phyloP scores from a whole-genome alignment of 2,797 vertebrate genomes.

The Phalanger gymnotis region DNA sequence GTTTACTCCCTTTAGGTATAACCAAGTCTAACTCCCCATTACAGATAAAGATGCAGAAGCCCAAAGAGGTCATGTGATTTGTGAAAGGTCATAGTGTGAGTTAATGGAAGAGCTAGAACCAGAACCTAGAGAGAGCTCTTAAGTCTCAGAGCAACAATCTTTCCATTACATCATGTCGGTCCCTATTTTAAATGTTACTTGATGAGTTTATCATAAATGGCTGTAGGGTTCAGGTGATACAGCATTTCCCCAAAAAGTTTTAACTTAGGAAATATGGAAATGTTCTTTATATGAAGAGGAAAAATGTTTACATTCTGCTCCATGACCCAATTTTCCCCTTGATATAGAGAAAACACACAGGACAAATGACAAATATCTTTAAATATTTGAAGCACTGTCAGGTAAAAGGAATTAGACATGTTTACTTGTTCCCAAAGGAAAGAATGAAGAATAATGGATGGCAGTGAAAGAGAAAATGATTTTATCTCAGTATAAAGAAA shows the following conservation, averaged over 20 bases:
- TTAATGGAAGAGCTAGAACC: neutral
- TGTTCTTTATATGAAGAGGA: conserved; percentile 34
- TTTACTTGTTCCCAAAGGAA: neutral
- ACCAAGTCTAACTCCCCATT: neutral
- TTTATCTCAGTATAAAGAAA: neutral
- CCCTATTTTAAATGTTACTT: neutral
- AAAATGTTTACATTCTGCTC: conserved; percentile 24
- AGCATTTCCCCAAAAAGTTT: conserved; percentile 25
- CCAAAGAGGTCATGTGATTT: neutral
- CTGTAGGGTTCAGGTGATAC: conserved; percentile 1
- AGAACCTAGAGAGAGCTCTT: neutral
- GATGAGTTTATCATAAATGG: neutral
- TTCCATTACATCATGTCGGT: too few species aligned
- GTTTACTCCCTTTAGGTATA: neutral
- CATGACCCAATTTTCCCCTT: neutral
- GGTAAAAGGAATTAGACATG: neutral
- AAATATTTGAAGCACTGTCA: neutral
- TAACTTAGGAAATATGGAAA: conserved; percentile 51
- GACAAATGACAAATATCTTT: neutral
- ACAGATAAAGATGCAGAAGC: neutral
- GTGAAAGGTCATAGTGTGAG: neutral
- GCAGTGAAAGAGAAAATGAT: neutral
- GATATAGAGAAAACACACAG: neutral
- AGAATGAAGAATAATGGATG: neutral
- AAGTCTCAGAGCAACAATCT: neutral